Conservation (phyloP, 2,888 invertebrate species). For the Eupsilia transversa region DNA sequence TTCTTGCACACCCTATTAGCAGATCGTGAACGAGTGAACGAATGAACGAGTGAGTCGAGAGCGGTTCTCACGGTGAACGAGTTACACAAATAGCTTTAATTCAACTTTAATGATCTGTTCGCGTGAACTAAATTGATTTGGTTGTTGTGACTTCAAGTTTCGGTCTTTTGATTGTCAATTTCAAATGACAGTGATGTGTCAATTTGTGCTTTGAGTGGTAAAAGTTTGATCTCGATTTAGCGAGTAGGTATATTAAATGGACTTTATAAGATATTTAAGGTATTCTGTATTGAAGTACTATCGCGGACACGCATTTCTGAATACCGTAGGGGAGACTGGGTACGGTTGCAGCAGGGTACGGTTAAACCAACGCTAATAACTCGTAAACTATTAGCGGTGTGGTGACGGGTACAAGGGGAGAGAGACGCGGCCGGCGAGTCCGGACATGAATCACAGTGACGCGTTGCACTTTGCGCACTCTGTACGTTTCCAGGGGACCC, state of each 20-base stretch:
- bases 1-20: conserved; percentile 72
- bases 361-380: too few relatives aligned
- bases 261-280: not conserved
- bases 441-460: too few relatives aligned
- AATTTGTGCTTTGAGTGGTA: conserved; percentile 41
- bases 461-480: too few relatives aligned
- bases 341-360: too few relatives aligned
- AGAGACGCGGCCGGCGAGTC: too few relatives aligned
- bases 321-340: too few relatives aligned
- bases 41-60: conserved; percentile 75
- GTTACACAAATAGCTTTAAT: conserved; percentile 85
- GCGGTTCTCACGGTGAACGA: conserved; percentile 85
- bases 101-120: conserved; percentile 88
- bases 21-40: conserved; percentile 85
- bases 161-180: conserved; percentile 64
- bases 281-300: not conserved
- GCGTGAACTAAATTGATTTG: conserved; percentile 90
- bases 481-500: too few relatives aligned
- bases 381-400: too few relatives aligned
- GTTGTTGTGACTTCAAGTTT: conserved; percentile 80
- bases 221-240: conserved; percentile 28
- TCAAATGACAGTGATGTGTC: conserved; percentile 56
- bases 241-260: conserved; percentile 7
- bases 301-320: too few relatives aligned
- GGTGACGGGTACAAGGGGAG: too few relatives aligned